Evolutionary conservation across 2,113 vertebrate species (phyloP), one percentile per base, ranked within the genome.

Genomic region (Nothoprocta perdicaria): DNA sequence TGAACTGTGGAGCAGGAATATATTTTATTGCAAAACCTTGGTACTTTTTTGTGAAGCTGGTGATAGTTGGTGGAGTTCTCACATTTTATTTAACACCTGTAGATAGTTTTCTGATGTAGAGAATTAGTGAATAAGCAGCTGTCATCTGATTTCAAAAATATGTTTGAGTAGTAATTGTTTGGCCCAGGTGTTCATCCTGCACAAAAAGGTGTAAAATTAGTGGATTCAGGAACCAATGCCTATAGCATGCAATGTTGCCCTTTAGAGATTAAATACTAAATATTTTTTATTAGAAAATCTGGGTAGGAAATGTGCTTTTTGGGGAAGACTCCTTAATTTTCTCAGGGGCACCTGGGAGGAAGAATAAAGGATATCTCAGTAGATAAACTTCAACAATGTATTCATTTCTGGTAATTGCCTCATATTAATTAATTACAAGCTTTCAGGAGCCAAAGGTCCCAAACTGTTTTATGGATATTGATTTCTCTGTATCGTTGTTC

Each of bases 291-390:
- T 7, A 83, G 58, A 66, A 57, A 40, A 43, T 31, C 10, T 3
- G 8, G 26, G 29, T 11, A 13, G 66, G 46, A 43, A 84, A 53
- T 48, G 17, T 2, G 4, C 14, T 23, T 68, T 69, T 78, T 71
- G 61, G 67, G 12, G 17, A 35, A 63, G 43, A 1, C 2, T 15
- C 0, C 5, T 13, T 14, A 7, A 26, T n/a, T 14, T 45, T 58
- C 62, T 71, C 8, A 71, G 55, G 40, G 24, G 68, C 82, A 16
- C 0, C 31, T 67, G 79, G n/a, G 53, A 89, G 72, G 84, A 76
- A 45, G 72, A 73, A 33, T 0, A 33, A 53, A 55, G 19, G 62
- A 17, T 0, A 17, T 46, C 58, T 52, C 4, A 5, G 0, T 3
- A 46, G 86, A 6, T 18, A 4, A 2, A 5, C 41, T 75, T 50